Base-by-base conservation (phyloP, 2,888 invertebrate species). In the Drosophila neonasuta region DNA sequence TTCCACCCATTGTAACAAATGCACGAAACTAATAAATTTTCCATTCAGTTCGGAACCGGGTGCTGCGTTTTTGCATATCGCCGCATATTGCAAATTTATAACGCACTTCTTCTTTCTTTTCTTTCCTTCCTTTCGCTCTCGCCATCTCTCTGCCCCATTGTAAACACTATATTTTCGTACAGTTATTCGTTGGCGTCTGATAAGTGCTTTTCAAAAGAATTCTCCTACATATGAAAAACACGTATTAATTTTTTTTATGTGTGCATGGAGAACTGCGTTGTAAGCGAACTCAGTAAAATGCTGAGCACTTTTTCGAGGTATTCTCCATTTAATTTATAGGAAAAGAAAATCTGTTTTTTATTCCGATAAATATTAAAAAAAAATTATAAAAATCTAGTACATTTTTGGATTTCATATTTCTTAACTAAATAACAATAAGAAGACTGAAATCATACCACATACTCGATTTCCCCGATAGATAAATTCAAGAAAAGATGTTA, bases 21-120 rank as follows among this genome's bases (percentile, higher is more conserved):
- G 57, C 24, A 54, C 56, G 44, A 39, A 67, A 67, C 66, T 52
- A 64, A 77, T 68, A 69, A 68, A 76, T 76, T 71, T 70, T 71
- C 61, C 46, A 84, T 79, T 68, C 58, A 59, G 57, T 63, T 69
- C 63, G 74, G 56, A 56, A 20, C 41, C 44, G 32, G 44, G 44
- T 61, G 55, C 46, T 59, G 49, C 58, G 36, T 51, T 73, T 61
- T 58, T 67, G 60, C 68, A 78, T 69, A 74, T 71, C 70, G 58
- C 46, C 73, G 60, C 55, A 68, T 63, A 57, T 67, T 30, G 45
- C 4, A 41, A 67, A 74, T 81, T 61, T 65, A 76, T 62, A 66
- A 68, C 57, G 59, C 11, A 10, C 10, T 32, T 32, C 11, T 30
- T 24, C 6, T 24, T 46, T 48, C 20, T 8, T 30, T 13, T 30